Percentiles rank a stretch among this genome's conserved stretches.
Evolutionary conservation across 2,888 invertebrate species (phyloP).

Genomic region (Tiliacea aurago): DNA sequence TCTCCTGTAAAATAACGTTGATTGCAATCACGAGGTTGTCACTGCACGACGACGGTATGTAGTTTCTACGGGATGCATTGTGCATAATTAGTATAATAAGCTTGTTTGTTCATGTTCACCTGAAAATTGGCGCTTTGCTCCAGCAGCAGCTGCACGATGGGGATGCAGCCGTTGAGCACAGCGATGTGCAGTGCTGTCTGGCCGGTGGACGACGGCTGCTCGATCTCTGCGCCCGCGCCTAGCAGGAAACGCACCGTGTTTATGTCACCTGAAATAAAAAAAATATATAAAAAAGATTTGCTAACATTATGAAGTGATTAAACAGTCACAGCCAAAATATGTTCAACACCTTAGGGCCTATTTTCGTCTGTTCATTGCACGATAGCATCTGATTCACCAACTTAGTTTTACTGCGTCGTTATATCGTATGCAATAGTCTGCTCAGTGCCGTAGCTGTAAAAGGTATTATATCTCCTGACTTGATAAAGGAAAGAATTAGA

Average conservation of each 20-base stretch:
- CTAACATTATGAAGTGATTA: not conserved
- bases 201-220: conserved; percentile 79
- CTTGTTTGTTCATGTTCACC: conserved; percentile 61
- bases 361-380: not conserved
- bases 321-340: not conserved
- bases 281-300: not conserved
- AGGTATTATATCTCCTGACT: too few species aligned
- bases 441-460: too few species aligned
- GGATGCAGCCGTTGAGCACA: conserved; percentile 74
- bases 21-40: not conserved
- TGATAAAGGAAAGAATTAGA: too few species aligned
- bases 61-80: not conserved
- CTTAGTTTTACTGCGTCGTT: too few species aligned
- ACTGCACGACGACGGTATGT: not conserved
- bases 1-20: not conserved
- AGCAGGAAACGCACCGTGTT: conserved; percentile 84
- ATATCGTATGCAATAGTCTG: too few species aligned
- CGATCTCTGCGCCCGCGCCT: conserved; percentile 85
- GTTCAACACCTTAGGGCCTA: not conserved
- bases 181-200: conserved; percentile 89
- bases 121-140: conserved; percentile 86
- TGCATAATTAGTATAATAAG: too few species aligned
- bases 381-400: not conserved
- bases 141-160: conserved; percentile 82
- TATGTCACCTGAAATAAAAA: conserved; percentile 76